Conservation (phyloP, 2,888 invertebrate genomes). For the Acanthosepion lycidas region DNA sequence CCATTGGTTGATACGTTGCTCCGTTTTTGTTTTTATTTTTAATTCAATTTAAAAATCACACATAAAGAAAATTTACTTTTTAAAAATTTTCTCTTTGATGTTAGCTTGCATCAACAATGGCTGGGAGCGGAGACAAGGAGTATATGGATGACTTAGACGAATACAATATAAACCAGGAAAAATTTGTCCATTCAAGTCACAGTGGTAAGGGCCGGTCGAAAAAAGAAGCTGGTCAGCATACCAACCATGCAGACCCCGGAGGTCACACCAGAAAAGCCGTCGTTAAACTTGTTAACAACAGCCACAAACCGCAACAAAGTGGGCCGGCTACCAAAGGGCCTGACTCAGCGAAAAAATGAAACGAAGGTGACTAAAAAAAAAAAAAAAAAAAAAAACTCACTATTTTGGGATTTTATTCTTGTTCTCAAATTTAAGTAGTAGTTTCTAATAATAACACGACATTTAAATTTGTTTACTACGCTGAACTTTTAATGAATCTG, state of each 20-base stretch:
- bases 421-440: too few relatives aligned
- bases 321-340: neutral
- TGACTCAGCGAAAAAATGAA: neutral
- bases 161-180: constrained; percentile 94
- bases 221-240: constrained; percentile 89
- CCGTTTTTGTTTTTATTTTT: too few relatives aligned
- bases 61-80: neutral
- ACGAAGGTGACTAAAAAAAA: neutral
- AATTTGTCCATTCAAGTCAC: constrained; percentile 88
- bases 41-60: neutral
- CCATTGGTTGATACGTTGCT: too few relatives aligned
- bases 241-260: constrained; percentile 92
- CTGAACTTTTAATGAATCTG: too few relatives aligned
- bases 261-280: constrained; percentile 94
- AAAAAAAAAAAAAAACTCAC: too few relatives aligned
- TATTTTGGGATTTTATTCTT: too few relatives aligned
- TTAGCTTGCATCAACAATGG: neutral
- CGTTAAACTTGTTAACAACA: constrained; percentile 70
- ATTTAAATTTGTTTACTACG: too few relatives aligned
- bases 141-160: constrained; percentile 88
- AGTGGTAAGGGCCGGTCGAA: constrained; percentile 93
- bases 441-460: too few relatives aligned
- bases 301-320: constrained; percentile 55
- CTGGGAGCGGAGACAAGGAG: neutral
- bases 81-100: neutral